Conservation (phyloP, 2,888 invertebrate species). For the Agrotis ipsilon region DNA sequence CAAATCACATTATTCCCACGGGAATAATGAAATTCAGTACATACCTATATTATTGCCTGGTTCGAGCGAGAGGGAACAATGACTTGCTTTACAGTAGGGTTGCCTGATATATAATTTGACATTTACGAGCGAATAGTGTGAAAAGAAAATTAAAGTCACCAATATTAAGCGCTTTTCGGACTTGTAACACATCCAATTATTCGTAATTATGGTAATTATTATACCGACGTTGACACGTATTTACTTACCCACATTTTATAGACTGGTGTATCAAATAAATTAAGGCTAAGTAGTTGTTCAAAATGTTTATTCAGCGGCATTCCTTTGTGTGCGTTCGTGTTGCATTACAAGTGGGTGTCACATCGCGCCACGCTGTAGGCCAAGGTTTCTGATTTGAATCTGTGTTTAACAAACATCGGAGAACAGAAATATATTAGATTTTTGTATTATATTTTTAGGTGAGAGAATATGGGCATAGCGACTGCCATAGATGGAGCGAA, state of each 20-base stretch:
- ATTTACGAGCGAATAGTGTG: too few relatives aligned
- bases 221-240: neutral
- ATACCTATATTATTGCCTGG: too few relatives aligned
- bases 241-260: conserved; percentile 20
- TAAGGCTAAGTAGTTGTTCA: conserved; percentile 56
- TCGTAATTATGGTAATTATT: neutral
- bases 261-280: conserved; percentile 32
- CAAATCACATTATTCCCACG: too few relatives aligned
- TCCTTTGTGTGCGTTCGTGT: conserved; percentile 68
- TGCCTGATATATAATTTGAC: too few relatives aligned
- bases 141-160: neutral
- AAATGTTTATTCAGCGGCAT: conserved; percentile 72
- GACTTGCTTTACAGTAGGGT: too few relatives aligned
- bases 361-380: conserved; percentile 70
- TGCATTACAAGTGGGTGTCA: conserved; percentile 78
- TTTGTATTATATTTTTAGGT: conserved; percentile 11
- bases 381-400: conserved; percentile 71
- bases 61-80: too few relatives aligned
- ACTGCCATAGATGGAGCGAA: neutral
- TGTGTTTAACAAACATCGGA: conserved; percentile 42
- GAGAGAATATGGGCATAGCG: neutral
- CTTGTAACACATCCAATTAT: neutral
- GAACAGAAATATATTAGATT: conserved; percentile 36
- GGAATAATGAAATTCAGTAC: too few relatives aligned
- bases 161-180: neutral